phyloP scores from a whole-genome alignment of 2,888 invertebrate genomes.

The Sinodicranocentrus sp. region DNA sequence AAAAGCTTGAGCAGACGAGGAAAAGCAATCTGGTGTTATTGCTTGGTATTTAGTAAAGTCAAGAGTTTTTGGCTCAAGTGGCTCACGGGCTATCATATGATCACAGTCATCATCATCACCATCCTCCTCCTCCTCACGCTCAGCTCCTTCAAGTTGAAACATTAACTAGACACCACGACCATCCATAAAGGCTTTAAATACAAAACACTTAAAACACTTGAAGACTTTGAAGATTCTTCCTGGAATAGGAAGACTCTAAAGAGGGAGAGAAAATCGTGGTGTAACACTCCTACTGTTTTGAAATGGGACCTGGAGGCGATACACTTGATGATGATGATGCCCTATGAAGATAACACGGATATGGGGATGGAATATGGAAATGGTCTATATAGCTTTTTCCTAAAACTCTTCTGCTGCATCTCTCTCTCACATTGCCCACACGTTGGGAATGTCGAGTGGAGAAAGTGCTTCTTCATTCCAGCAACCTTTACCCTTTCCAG shows the following conservation, averaged over 20 bases:
- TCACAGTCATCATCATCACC: constrained; percentile 35
- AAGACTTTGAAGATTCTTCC: constrained; percentile 15
- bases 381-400: no score
- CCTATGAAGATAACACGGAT: constrained; percentile 15
- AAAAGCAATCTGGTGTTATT: constrained; percentile 60
- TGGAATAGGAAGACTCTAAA: background rate
- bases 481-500: no score
- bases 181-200: constrained; percentile 53
- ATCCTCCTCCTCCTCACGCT: background rate
- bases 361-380: constrained; percentile 17
- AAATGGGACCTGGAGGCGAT: constrained; percentile 46
- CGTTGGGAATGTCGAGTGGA: background rate
- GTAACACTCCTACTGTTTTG: constrained; percentile 6
- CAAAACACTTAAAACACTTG: constrained; percentile 62
- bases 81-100: constrained; percentile 45
- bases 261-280: background rate
- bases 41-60: constrained; percentile 37
- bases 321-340: constrained; percentile 34
- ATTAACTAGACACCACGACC: constrained; percentile 26
- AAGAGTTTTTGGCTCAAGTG: constrained; percentile 42
- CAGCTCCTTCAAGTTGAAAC: constrained; percentile 40
- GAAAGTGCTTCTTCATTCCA: background rate
- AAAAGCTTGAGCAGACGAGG: background rate
- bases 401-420: background rate
- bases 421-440: constrained; percentile 13